A percentile compares a stretch with the other conserved stretches of the same genome.
Evolutionary conservation across 2,113 vertebrate genomes (phyloP).

Genomic region (Opisthocomus hoazin): DNA sequence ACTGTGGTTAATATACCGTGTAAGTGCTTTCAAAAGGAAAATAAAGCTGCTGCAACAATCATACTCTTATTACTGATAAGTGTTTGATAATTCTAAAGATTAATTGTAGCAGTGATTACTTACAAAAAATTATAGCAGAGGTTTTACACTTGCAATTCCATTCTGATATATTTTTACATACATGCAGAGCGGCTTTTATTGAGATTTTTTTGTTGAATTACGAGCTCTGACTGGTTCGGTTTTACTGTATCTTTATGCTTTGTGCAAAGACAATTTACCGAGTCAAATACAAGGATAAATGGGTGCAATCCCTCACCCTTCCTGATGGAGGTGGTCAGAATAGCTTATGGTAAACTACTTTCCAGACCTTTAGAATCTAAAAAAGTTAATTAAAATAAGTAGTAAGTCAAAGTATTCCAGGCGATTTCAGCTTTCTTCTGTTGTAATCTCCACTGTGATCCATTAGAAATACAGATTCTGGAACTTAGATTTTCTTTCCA

Average conservation of each 20-base stretch:
- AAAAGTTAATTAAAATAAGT: neutral
- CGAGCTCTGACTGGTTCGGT: neutral
- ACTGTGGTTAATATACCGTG: accelerated
- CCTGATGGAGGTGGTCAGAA: neutral
- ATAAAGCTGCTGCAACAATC: neutral
- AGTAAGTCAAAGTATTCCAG: neutral
- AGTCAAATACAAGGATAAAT: neutral
- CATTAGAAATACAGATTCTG: neutral
- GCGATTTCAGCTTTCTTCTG: neutral
- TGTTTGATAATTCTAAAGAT: neutral
- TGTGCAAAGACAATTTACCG: neutral
- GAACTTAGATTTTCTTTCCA: neutral
- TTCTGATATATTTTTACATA: neutral
- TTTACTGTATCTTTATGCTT: neutral
- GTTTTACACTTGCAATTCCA: neutral
- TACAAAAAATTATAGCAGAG: neutral
- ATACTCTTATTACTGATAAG: neutral
- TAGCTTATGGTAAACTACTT: neutral
- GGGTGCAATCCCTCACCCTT: neutral
- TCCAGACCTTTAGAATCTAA: neutral
- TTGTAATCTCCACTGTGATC: neutral
- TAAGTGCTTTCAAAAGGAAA: neutral
- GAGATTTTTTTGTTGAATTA: neutral
- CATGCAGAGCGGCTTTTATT: neutral
- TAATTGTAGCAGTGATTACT: neutral